Conservation (phyloP, 2,888 invertebrate species). For the Acleris sparsana region DNA sequence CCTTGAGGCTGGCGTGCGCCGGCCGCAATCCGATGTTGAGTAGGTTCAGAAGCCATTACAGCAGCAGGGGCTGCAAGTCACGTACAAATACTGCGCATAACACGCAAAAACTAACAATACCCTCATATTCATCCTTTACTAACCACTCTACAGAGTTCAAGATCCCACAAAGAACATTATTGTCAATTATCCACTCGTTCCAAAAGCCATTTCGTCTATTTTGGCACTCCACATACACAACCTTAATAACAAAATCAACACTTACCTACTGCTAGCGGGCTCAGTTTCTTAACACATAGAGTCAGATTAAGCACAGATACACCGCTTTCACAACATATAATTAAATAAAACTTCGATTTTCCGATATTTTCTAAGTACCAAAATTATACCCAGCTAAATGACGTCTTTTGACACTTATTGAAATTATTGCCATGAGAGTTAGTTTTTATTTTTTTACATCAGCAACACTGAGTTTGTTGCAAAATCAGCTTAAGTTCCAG, state of each 20-base stretch:
- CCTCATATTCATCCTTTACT: neutral
- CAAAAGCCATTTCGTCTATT: conserved; percentile 61
- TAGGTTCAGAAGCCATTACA: conserved; percentile 4
- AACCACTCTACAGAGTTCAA: conserved; percentile 5
- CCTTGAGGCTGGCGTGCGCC: conserved; percentile 16
- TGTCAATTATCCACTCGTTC: conserved; percentile 47
- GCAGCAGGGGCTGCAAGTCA: conserved; percentile 4
- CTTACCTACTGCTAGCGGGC: conserved; percentile 46
- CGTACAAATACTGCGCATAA: conserved; percentile 22
- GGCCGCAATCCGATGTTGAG: conserved; percentile 21
- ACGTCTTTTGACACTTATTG: conserved; percentile 37
- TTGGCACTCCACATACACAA: conserved; percentile 48
- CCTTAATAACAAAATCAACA: conserved; percentile 42
- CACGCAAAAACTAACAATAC: conserved; percentile 8
- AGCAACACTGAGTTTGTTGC: no score
- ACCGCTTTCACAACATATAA: conserved; percentile 49
- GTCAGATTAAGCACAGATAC: conserved; percentile 42
- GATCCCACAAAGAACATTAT: conserved; percentile 43
- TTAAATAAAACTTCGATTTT: conserved; percentile 44
- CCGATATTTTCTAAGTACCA: conserved; percentile 48
- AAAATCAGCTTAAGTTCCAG: no score
- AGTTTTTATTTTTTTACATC: no score
- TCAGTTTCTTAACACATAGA: conserved; percentile 5
- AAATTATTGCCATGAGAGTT: conserved; percentile 12
- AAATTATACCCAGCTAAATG: conserved; percentile 40